Base-by-base conservation (phyloP, 1,140 invertebrate species). In the Belonocnema kinseyi region DNA sequence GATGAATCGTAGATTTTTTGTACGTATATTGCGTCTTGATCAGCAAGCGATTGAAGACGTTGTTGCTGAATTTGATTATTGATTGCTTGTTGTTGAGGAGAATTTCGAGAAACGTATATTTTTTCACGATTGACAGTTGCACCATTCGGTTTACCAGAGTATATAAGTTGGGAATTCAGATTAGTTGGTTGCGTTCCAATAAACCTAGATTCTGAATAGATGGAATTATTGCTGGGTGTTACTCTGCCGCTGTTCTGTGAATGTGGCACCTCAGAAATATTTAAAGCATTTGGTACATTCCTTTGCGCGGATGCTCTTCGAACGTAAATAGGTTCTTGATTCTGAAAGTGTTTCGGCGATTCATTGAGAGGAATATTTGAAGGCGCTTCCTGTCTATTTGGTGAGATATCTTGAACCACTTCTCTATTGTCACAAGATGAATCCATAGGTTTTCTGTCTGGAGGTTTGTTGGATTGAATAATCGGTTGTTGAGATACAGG, bases 271-370 rank as follows among this genome's bases (percentile, higher is more conserved):
- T 66, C 61, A n/a, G 61, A 26, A n/a, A 16, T n/a, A 40, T 66
- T 66, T 66, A 61, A 14, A 26, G 50, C 10, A 46, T 46, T 75
- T 76, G 7, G 71, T 10, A 14, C 74, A 52, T 71, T 83, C 79
- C 80, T 77, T n/a, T 77, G 74, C 17, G 78, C 77, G 2, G 78
- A 61, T 13, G 72, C 58, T 58, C 70, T 51, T 46, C 79, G 81
- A 40, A 40, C 54, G 40, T 83, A 80, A 50, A 83, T 77, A 3
- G 74, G 50, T 21, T 82, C 76, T 54, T 77, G 79, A 40, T 82
- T 66, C 61, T 58, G 56, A 21, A 58, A 58, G 7, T 26, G 79
- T 8, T 74, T 73, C 1, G 53, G 19, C 56, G 76, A 66, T 17
- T 73, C 74, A 50, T 61, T 66, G 6, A 21, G 13, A 14, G 58